Evolutionary conservation across 2,797 vertebrate genomes (phyloP), one percentile per base, ranked within the genome.

Genomic region (Galaxias olidus): DNA sequence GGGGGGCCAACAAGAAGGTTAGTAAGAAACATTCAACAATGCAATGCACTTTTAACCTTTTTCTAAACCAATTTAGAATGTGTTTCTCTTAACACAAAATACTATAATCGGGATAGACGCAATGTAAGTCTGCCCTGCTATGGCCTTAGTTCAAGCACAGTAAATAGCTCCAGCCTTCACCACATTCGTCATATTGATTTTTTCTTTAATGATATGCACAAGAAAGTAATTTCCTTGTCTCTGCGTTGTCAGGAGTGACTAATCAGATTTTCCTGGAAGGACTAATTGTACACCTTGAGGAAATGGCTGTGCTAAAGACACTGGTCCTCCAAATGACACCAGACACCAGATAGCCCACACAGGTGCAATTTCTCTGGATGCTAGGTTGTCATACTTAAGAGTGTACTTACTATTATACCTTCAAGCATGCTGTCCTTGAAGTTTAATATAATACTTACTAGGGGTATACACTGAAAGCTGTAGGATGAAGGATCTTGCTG

Each of bases 151-250:
- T 92, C 86, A 89, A 82, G 83, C 79, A 82, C 68, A 90, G 90
- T 91, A 90, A 94, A 92, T 90, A 91, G 86, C 80, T 79, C 43
- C 74, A 71, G 86, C 74, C 84, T 84, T 86, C 84, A 76, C 83
- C 83, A 76, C 86, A 92, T 94, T 91, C 69, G 79, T 92, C 88
- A 89, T 87, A 95, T 95, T 92, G 93, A 95, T 95, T 93, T 92
- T n/a, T 82, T 74, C 86, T 90, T 89, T 92, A 95, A 95, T 93
- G 81, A 91, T 93, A 96, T 94, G 91, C 93, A 93, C 86, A 90
- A 85, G 88, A 94, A 95, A 94, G 90, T 92, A 90, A 94, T 95
- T 94, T 93, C 92, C 91, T 92, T 89, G 85, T 78, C 81, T 89
- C 89, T 77, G 74, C 81, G 85, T 90, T 95, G 91, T 93, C 92